Evolutionary conservation across 2,888 invertebrate species (phyloP).

Genomic region (Nipponacmea schrenckii): DNA sequence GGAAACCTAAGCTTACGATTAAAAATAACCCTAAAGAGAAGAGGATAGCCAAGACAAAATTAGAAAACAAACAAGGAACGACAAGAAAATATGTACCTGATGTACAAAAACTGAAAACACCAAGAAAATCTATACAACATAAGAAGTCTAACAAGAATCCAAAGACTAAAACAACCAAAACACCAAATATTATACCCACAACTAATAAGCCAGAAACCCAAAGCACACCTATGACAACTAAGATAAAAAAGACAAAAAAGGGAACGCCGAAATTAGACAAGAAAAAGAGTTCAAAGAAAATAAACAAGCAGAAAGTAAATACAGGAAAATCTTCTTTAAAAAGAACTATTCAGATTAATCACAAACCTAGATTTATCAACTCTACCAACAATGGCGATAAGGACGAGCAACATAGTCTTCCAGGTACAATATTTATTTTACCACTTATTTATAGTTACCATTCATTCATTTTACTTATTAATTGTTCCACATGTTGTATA

Average conservation of each 20-base stretch:
- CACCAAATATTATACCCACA: not conserved
- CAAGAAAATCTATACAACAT: not conserved
- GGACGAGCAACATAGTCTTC: too few relatives aligned
- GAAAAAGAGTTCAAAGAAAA: not conserved
- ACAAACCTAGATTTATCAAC: too few relatives aligned
- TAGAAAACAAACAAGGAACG: not conserved
- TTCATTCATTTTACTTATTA: too few relatives aligned
- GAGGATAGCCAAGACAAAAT: not conserved
- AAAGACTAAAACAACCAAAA: not conserved
- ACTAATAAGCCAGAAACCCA: not conserved
- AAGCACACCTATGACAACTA: too few relatives aligned
- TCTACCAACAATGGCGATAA: too few relatives aligned
- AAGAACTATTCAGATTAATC: too few relatives aligned
- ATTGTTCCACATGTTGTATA: too few relatives aligned
- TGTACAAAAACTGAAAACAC: too few relatives aligned
- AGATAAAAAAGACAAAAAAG: not conserved
- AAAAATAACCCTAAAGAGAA: not conserved
- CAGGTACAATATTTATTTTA: too few relatives aligned
- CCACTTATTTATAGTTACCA: too few relatives aligned
- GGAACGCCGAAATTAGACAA: slow-evolving; percentile 8
- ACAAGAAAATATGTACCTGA: not conserved
- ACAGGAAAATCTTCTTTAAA: not conserved
- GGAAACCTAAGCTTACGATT: not conserved
- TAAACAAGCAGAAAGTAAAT: not conserved
- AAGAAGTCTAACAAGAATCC: slow-evolving; percentile 9